Base-by-base conservation (phyloP, 2,797 vertebrate genomes). In the Adrianichthys oophorus region DNA sequence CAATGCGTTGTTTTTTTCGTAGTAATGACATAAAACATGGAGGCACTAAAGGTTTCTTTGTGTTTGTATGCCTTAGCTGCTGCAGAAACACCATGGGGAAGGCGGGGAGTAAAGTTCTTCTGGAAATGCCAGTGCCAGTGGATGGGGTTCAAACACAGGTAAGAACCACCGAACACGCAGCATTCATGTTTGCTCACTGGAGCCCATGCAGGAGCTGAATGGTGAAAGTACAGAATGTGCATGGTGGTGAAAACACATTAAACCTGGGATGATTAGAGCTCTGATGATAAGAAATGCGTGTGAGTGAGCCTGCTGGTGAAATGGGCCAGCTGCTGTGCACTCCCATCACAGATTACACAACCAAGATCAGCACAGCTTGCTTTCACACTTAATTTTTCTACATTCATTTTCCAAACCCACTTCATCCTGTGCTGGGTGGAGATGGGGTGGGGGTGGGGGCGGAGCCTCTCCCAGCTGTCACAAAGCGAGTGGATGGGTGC, bases 141-240 rank as follows among this genome's bases (percentile, higher is more conserved):
- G 88, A 92, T n/a, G 89, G 89, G 8, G 77, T 87, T 55, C 89
- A 83, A 65, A 65, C 69, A 1, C 91, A 85, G 87, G 90, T 89
- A 79, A 48, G 45, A 55, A 1, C 7, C 19, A 16, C 8, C n/a
- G 44, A 52, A 41, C 12, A 47, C 0, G 23, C 24, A 29, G 15
- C 13, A 32, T 14, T 43, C 44, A 41, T 15, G 18, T 2, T 41
- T 44, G 15, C 49, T 43, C 24, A 21, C 42, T 44, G 32, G 63
- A 13, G 45, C 41, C 46, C 16, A 19, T 14, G 10, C 7, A 41
- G 5, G 5, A 10, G 26, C 2, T 16, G 1, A 32, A 7, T 1
- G 1, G n/a, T 2, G 60, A 56, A 61, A n/a, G 19, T 57, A 42
- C 7, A 42, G 7, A 37, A 19, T 37, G 15, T 47, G 3, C 37